These are phyloP conservation scores for Melanostoma mellinum DNA, from an alignment of 2,888 invertebrate species.

Conservation along the genomic window DNA sequence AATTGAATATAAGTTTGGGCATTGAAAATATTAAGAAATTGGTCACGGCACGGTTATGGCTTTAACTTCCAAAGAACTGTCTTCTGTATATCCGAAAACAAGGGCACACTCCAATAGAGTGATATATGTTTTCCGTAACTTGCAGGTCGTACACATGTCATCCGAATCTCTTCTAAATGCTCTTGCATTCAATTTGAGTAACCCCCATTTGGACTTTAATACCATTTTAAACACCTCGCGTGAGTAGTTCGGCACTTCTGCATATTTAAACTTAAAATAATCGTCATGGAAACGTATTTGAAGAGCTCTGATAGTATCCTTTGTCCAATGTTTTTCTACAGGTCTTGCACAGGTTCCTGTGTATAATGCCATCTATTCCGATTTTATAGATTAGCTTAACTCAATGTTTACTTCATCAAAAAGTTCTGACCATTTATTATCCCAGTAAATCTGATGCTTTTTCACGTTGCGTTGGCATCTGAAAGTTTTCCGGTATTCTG, in stretches of 20 bases:
- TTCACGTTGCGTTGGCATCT: not conserved
- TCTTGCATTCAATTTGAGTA: conserved; percentile 8
- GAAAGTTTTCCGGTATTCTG: not conserved
- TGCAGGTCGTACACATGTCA: not conserved
- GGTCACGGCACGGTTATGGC: not conserved
- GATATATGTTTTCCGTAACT: not conserved
- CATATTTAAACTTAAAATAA: not conserved
- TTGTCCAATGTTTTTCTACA: not conserved
- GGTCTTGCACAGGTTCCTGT: not conserved
- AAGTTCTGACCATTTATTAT: not conserved
- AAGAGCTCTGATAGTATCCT: not conserved
- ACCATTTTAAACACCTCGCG: conserved; percentile 4
- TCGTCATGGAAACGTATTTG: not conserved
- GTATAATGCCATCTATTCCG: not conserved
- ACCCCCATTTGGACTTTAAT: conserved; percentile 18
- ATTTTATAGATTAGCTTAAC: not conserved
- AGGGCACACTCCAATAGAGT: not conserved
- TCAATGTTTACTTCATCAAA: not conserved
- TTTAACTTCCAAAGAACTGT: conserved; percentile 8
- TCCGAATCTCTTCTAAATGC: conserved; percentile 5
- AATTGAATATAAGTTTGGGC: too few species aligned
- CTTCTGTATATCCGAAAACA: conserved; percentile 6
- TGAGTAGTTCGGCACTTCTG: not conserved
- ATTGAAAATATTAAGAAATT: not conserved
- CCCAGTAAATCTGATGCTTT: not conserved